Percentiles rank a stretch among this genome's conserved stretches.
Conservation (phyloP, 2,113 vertebrate species). For the Pogona vitticeps region DNA sequence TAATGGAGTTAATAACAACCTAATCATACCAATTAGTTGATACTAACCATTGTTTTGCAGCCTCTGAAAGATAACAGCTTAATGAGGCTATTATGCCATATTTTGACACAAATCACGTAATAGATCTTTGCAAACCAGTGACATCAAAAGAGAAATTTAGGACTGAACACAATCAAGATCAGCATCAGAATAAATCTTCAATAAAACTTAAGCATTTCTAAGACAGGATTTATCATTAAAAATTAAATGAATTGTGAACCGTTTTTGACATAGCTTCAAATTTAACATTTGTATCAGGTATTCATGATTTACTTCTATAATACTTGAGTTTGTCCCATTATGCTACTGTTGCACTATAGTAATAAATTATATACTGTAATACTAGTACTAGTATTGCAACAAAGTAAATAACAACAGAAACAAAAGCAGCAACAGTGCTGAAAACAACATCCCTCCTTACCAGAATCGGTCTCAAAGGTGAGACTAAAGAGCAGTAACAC, state of each 20-base stretch:
- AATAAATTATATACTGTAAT: not conserved
- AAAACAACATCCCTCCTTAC: not conserved
- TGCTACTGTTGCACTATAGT: not conserved
- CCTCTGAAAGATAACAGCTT: constrained; percentile 52
- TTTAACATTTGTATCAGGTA: constrained; percentile 19
- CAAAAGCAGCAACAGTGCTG: not conserved
- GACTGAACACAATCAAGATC: constrained; percentile 22
- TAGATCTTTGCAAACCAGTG: constrained; percentile 34
- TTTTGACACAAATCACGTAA: constrained; percentile 34
- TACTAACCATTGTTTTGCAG: constrained; percentile 51
- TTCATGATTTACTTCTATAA: not conserved
- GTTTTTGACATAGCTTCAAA: constrained; percentile 3
- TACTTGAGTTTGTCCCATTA: not conserved
- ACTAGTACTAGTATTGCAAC: no score
- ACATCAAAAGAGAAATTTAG: constrained; percentile 33
- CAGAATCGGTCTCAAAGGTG: not conserved
- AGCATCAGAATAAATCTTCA: not conserved
- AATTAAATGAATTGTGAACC: not conserved
- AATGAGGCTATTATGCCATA: constrained; percentile 25
- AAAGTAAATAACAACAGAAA: not conserved
- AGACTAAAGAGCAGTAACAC: not conserved
- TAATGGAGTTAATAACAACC: constrained; percentile 55
- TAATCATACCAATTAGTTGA: constrained; percentile 54
- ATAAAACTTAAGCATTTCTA: not conserved
- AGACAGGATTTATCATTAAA: constrained; percentile 3